Conservation (phyloP, 2,888 invertebrate species). For the Metopia argyrocephala region DNA sequence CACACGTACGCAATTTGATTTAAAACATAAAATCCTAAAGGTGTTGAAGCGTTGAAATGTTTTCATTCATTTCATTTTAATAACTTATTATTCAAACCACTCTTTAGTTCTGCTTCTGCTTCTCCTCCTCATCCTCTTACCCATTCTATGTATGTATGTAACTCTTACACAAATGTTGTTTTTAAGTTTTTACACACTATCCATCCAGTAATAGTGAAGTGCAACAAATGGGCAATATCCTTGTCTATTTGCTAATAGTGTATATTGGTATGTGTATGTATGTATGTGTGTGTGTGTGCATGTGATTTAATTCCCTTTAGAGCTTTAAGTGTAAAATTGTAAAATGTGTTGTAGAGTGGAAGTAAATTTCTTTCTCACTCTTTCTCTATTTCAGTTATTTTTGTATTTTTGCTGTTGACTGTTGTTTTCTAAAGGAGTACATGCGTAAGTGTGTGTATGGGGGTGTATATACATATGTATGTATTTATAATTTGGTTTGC, state of each 20-base stretch:
- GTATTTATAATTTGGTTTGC: constrained; percentile 41
- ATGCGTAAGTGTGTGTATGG: neutral
- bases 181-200: neutral
- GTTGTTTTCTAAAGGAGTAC: constrained; percentile 35
- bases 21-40: constrained; percentile 42
- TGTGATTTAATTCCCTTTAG: constrained; percentile 57
- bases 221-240: constrained; percentile 27
- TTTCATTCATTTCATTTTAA: constrained; percentile 63
- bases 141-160: neutral
- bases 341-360: constrained; percentile 42
- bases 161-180: no score
- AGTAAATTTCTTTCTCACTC: neutral
- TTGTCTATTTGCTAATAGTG: constrained; percentile 31
- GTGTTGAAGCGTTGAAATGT: constrained; percentile 65
- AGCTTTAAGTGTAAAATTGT: constrained; percentile 62
- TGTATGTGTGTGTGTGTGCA: constrained; percentile 39
- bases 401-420: constrained; percentile 39
- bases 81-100: constrained; percentile 59
- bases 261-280: neutral
- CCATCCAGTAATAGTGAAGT: neutral
- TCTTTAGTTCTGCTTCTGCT: constrained; percentile 34
- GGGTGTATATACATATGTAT: neutral
- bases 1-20: neutral
- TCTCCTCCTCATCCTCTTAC: neutral
- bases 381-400: neutral